phyloP scores from a whole-genome alignment of 2,113 vertebrate genomes.

The Cygnus atratus region DNA sequence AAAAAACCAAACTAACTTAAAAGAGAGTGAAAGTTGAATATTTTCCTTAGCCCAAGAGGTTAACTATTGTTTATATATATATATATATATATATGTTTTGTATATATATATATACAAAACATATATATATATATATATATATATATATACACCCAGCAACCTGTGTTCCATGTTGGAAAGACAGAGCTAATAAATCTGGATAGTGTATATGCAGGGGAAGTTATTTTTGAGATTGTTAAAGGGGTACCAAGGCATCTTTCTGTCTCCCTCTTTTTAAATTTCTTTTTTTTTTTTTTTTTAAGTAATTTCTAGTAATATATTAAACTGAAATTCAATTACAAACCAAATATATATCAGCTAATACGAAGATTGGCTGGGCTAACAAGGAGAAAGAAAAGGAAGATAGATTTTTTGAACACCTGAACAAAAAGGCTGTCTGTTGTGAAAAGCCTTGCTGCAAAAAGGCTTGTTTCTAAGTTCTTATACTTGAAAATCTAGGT shows the following conservation, averaged over 20 bases:
- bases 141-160: not conserved
- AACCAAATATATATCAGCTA: conserved; percentile 43
- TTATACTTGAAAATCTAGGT: not conserved
- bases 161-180: not conserved
- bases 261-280: not conserved
- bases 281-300: not conserved
- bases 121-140: too few relatives aligned
- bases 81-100: too few relatives aligned
- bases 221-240: conserved; percentile 15
- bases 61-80: not conserved
- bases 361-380: conserved; percentile 6
- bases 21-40: not conserved
- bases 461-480: not conserved
- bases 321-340: conserved; percentile 59
- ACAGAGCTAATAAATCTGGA: conserved; percentile 18
- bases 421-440: not conserved
- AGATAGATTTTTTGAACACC: not conserved
- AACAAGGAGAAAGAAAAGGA: not conserved
- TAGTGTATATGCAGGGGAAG: not conserved
- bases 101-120: too few relatives aligned
- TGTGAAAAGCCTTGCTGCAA: not conserved
- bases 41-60: not conserved
- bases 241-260: not conserved
- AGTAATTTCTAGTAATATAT: conserved; percentile 55
- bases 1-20: not conserved